Evolutionary conservation across 2,113 vertebrate genomes (phyloP), one percentile per base, ranked within the genome.

Genomic region (Ammodytes marinus): DNA sequence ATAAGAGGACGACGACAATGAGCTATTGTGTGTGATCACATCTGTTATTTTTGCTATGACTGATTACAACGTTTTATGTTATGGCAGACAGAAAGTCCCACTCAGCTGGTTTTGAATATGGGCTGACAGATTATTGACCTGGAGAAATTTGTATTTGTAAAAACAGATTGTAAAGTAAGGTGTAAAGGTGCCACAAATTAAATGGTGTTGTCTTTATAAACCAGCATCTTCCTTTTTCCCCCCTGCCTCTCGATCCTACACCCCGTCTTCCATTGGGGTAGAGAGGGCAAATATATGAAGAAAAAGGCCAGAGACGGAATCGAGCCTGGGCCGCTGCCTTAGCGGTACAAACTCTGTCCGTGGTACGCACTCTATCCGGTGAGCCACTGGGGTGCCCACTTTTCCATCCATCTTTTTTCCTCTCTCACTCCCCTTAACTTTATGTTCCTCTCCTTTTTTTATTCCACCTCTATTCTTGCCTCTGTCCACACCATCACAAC

Each of bases 401-500:
- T 39, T 2, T 59, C 7, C 53, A 43, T 27, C 7, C 15, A 15
- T 35, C 43, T 39, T 46, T 10, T 35, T 35, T 40, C 11, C 52
- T 12, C 17, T 42, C 47, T 74, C 11, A 46, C 61, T 76, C 11
- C 3, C 17, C 11, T 15, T 45, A n/a, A 57, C 57, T 74, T 77
- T 77, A 68, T 53, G 27, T 46, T 77, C 14, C 19, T 69, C 47
- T 52, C 9, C 49, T 74, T 50, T 46, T 78, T 72, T 81, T 55
- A 66, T 4, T 4, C 15, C 54, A 71, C 76, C 65, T 65, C 35
- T 68, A 80, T 75, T 79, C 64, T 77, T 54, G 11, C 68, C 35
- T 58, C 70, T 49, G 42, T 39, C 40, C 42, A 50, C 39, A 55
- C 65, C 37, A 37, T 55, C 59, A 50, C 67, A 69, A 68, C 71